Evolutionary conservation across 2,113 vertebrate genomes (phyloP).

Genomic region (Pterocles burchelli): DNA sequence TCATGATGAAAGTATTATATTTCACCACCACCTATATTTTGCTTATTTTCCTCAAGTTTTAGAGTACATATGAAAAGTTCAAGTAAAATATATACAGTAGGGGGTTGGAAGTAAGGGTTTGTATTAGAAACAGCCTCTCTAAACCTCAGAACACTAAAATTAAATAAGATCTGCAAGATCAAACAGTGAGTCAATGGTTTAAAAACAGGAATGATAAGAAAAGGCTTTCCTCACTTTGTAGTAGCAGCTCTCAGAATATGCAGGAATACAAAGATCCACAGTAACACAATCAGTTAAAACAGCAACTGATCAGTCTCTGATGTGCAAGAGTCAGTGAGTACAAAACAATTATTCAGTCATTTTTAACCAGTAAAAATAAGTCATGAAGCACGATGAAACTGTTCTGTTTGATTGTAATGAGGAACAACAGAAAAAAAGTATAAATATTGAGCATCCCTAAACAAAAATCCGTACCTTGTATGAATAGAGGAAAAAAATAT

Average conservation of each 20-base stretch:
- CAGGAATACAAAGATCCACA: neutral
- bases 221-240: neutral
- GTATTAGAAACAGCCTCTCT: neutral
- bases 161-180: neutral
- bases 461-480: neutral
- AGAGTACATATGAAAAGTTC: neutral
- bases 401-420: neutral
- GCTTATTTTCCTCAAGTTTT: neutral
- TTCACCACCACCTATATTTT: neutral
- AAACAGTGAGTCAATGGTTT: neutral
- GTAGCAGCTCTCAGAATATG: neutral
- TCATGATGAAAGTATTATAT: neutral
- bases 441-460: neutral
- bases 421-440: neutral
- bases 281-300: neutral
- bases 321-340: neutral
- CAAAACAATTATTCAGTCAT: neutral
- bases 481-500: neutral
- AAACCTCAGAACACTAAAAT: neutral
- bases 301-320: neutral
- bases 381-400: neutral
- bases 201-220: conserved; percentile 3
- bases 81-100: neutral
- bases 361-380: neutral
- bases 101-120: neutral